Percentiles rank a stretch among this genome's conserved stretches.
Conservation (phyloP, 35 echinoderm and acorn worm species). For the Heliocidaris tuberculata region DNA sequence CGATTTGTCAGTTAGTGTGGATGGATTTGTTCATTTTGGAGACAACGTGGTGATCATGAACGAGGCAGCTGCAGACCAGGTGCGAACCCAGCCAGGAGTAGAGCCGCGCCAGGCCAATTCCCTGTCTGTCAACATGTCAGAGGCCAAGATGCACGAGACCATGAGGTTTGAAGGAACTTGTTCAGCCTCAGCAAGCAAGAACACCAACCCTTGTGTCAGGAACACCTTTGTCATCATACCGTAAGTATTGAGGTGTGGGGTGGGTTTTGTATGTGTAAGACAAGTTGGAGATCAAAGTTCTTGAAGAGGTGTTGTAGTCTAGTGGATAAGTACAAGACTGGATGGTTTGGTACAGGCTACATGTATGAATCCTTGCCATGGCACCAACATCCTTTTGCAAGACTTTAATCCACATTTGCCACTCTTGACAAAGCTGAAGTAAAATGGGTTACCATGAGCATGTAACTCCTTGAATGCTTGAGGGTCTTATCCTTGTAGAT, state of each 20-base stretch:
- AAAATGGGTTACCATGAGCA: no score
- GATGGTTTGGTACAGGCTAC: no score
- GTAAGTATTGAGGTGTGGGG: conserved; percentile 64
- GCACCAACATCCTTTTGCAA: no score
- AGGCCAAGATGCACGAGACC: conserved; percentile 80
- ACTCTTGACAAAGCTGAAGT: no score
- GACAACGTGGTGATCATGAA: conserved; percentile 92
- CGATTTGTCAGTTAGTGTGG: conserved; percentile 77
- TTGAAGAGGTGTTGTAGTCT: no score
- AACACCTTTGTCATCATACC: conserved; percentile 94
- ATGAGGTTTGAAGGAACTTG: conserved; percentile 84
- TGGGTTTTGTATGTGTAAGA: background rate
- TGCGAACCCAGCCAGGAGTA: conserved; percentile 62
- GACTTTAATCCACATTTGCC: no score
- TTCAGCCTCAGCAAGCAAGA: conserved; percentile 69
- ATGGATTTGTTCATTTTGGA: conserved; percentile 94
- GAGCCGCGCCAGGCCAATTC: conserved; percentile 74
- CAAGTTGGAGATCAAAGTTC: background rate
- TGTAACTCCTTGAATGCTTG: no score
- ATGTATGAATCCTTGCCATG: no score
- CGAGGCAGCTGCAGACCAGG: conserved; percentile 66
- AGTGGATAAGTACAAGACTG: no score
- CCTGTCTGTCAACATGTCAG: conserved; percentile 85
- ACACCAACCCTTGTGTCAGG: conserved; percentile 69
- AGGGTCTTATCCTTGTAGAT: no score